These are phyloP conservation scores for Epinephelus lanceolatus DNA, from an alignment of 2,113 vertebrate genomes.

Conservation along the genomic window DNA sequence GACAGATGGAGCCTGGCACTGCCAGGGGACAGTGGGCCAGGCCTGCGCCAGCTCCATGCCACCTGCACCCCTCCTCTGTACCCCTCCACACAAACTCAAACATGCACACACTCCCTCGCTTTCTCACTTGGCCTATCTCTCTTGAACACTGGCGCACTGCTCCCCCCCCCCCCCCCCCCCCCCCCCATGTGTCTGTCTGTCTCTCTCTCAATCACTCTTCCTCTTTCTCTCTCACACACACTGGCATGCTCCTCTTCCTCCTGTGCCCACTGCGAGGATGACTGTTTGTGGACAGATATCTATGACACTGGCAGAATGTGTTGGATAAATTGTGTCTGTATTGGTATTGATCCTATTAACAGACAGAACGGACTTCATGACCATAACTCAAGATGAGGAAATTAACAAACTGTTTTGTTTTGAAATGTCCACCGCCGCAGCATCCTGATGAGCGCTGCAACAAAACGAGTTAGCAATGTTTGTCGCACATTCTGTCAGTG, in stretches of 20 bases:
- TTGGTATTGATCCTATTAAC: constrained; percentile 65
- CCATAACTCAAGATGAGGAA: constrained; percentile 51
- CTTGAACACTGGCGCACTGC: constrained; percentile 66
- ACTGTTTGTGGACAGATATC: constrained; percentile 75
- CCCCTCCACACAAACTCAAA: constrained; percentile 71
- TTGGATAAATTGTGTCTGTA: constrained; percentile 47
- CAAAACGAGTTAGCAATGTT: constrained; percentile 39
- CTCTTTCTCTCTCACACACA: constrained; percentile 52
- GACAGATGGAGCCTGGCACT: constrained; percentile 86
- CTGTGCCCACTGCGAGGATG: constrained; percentile 68
- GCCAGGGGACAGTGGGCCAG: constrained; percentile 82
- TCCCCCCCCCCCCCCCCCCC: constrained; percentile 32
- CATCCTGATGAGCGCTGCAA: not conserved
- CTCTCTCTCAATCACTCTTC: constrained; percentile 67
- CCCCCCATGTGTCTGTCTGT: constrained; percentile 56
- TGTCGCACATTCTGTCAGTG: constrained; percentile 44
- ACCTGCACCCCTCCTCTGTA: constrained; percentile 84
- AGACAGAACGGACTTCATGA: constrained; percentile 35
- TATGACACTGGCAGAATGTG: constrained; percentile 71
- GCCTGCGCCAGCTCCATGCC: constrained; percentile 82
- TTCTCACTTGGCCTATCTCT: constrained; percentile 78
- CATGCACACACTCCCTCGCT: constrained; percentile 63
- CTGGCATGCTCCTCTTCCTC: constrained; percentile 67
- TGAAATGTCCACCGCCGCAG: constrained; percentile 15
- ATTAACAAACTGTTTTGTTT: constrained; percentile 46